Conservation (phyloP, 2,888 invertebrate species). For the Hirtodrosophila cameraria region DNA sequence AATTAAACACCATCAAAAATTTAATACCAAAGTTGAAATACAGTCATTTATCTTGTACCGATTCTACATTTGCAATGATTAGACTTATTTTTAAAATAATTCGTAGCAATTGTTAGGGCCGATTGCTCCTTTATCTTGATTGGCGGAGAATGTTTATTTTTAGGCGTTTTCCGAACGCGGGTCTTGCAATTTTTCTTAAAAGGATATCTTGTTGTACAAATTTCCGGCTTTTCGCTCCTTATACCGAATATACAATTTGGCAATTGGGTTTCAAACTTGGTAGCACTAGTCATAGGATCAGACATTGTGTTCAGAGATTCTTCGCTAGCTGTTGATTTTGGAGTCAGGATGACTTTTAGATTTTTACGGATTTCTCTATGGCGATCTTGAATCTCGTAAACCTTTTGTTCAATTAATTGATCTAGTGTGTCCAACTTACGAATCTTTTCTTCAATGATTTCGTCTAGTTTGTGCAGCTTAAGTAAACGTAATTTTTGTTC, state of each 20-base stretch:
- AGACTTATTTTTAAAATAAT: constrained; percentile 27
- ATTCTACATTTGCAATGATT: constrained; percentile 15
- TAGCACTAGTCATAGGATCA: background rate
- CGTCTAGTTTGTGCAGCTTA: constrained; percentile 25
- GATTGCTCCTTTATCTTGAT: constrained; percentile 1
- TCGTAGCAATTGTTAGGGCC: constrained; percentile 1
- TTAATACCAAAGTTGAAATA: background rate
- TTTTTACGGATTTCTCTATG: background rate
- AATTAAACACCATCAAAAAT: background rate
- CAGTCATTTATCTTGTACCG: background rate
- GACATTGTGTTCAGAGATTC: background rate
- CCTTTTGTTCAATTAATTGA: constrained; percentile 23
- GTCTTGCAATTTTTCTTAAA: background rate
- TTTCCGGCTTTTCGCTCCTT: background rate
- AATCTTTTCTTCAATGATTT: constrained; percentile 22
- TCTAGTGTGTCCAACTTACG: constrained; percentile 26
- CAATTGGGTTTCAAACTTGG: background rate
- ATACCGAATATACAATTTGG: background rate
- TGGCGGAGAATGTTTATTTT: background rate
- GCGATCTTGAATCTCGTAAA: constrained; percentile 7
- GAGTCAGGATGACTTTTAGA: fast-evolving
- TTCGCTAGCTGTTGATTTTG: background rate
- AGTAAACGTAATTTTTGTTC: constrained; percentile 26
- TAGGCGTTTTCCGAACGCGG: background rate
- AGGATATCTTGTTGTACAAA: background rate